Conservation (phyloP, 2,797 vertebrate genomes). For the Sciurus vulgaris region DNA sequence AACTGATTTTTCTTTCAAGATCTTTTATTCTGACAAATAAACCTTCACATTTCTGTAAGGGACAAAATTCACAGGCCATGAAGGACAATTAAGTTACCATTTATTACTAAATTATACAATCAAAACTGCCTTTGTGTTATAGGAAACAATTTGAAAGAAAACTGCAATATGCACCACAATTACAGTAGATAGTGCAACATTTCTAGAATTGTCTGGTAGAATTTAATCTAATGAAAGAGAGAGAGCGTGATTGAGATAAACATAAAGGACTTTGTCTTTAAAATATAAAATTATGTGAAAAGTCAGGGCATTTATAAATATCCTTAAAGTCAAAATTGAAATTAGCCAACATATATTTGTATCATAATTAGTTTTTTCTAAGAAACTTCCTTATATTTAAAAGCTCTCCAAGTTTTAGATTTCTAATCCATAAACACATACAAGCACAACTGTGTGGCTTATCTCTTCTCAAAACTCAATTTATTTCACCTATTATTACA, state of each 20-base stretch:
- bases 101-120: conserved; percentile 11
- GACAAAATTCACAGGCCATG: background rate
- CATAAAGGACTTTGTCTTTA: background rate
- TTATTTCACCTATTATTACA: background rate
- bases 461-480: background rate
- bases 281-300: background rate
- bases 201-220: background rate
- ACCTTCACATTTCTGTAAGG: background rate
- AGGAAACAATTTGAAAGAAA: background rate
- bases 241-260: background rate
- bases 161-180: background rate
- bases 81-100: background rate
- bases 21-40: conserved; percentile 3
- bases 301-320: background rate
- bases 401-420: background rate
- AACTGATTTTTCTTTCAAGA: background rate
- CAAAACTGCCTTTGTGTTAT: background rate
- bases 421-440: background rate
- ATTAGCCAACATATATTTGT: background rate
- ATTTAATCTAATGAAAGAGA: background rate
- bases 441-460: too few species aligned
- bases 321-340: background rate
- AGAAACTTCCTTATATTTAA: background rate
- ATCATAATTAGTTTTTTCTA: background rate
- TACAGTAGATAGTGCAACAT: background rate